Percentiles rank a stretch among this genome's conserved stretches.
These are phyloP conservation scores for Sebastes kiyomatsui DNA, from an alignment of 2,797 vertebrate species.

Conservation along the genomic window DNA sequence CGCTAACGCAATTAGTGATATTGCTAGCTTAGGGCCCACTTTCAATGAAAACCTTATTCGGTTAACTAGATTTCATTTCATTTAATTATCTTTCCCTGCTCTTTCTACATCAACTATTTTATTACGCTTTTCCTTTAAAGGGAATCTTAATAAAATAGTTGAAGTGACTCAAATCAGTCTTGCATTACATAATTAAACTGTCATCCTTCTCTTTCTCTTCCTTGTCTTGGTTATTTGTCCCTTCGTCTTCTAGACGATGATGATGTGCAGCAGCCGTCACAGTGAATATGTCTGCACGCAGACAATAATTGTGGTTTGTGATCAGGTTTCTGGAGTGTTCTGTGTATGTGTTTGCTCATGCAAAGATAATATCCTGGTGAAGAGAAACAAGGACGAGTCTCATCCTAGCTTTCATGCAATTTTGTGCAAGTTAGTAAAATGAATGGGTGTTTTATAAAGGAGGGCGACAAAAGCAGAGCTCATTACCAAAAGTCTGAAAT, in stretches of 20 bases:
- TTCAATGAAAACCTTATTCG: constrained; percentile 2
- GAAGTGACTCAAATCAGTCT: background rate
- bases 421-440: background rate
- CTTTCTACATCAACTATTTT: background rate
- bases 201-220: background rate
- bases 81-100: background rate
- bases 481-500: background rate
- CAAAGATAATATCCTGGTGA: background rate
- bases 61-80: background rate
- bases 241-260: background rate
- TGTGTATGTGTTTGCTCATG: background rate
- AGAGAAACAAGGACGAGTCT: background rate
- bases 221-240: background rate
- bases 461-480: background rate
- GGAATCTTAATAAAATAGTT: background rate
- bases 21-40: background rate
- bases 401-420: background rate
- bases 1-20: constrained; percentile 2
- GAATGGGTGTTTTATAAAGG: background rate
- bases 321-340: background rate
- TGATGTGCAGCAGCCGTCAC: background rate
- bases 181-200: background rate
- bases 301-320: background rate
- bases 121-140: background rate
- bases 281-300: background rate